Evolutionary conservation across 2,888 invertebrate genomes (phyloP).

Genomic region (Corythucha ciliata): DNA sequence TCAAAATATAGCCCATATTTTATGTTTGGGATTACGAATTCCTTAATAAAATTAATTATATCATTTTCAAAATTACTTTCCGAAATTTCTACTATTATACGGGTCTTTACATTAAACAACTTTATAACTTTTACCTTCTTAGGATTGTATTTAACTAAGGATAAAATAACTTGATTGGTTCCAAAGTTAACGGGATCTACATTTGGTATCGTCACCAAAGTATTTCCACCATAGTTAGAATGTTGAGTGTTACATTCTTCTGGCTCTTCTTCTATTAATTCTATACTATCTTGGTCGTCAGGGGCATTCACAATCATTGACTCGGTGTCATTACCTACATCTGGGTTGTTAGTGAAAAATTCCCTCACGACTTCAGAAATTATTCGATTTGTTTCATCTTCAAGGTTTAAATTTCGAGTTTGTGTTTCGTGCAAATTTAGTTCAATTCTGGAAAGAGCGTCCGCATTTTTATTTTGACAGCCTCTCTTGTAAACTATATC

Average conservation of each 20-base stretch:
- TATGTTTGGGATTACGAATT: neutral
- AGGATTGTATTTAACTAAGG: neutral
- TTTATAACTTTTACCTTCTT: neutral
- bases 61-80: neutral
- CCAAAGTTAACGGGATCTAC: neutral
- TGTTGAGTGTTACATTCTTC: neutral
- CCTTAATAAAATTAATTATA: slow-evolving; percentile 2
- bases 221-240: neutral
- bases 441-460: no score
- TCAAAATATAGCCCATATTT: slow-evolving; percentile 1
- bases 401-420: no score
- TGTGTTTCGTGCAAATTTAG: no score
- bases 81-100: neutral
- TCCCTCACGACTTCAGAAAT: no score
- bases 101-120: neutral
- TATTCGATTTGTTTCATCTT: no score
- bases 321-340: no score
- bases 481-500: no score
- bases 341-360: no score
- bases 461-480: neutral
- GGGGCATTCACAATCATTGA: no score
- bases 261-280: neutral
- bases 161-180: neutral
- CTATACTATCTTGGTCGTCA: no score
- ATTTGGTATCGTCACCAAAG: neutral